Base-by-base conservation (phyloP, 1,140 invertebrate genomes). In the Cherax destructor region DNA sequence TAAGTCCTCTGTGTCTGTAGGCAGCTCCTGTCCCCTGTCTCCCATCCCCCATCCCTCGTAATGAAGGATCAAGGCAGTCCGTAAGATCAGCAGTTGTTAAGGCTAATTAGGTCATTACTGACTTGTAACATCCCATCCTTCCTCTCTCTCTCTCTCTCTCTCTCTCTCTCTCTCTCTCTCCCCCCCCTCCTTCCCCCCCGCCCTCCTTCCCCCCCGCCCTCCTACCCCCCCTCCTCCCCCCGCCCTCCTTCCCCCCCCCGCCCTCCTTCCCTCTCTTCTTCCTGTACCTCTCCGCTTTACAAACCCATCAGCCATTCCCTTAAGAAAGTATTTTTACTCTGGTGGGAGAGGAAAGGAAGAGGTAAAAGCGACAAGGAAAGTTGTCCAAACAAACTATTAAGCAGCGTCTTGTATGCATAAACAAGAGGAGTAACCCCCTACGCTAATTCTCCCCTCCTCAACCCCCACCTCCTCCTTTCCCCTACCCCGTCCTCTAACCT, bases 341-440 rank as follows among this genome's bases (percentile, higher is more conserved):
- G 6, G 52, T 13, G 52, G 11, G 52, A 13, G 52, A 9, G 52
- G 52, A 9, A 56, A 13, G 52, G 52, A 13, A 56, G n/a, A 5
- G 69, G 21, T 74, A 77, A 86, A 87, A 87, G 77, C 50, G 56
- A 87, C n/a, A 79, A 52, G 77, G 52, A 77, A 77, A 77, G 47
- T 87, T 87, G 56, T 87, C 85, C 85, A 87, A 87, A 87, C 85
- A 87, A 87, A 87, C 85, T 78, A 41, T 78, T 78, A 78, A 87
- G 85, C 85, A n/a, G 65, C 76, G 56, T 41, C 52, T 78, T 30
- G 56, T 72, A 87, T 49, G 74, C 21, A n/a, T 41, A 77, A 56
- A 77, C 85, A 77, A 65, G n/a, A 18, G 13, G 49, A 16, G 61
- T 59, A 41, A 30, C 69, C 59, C 30, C 24, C 69, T 69, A 16